Evolutionary conservation across 2,888 invertebrate species (phyloP), one percentile per base, ranked within the genome.

Genomic region (Pseudococcus jackbeardsleyi): DNA sequence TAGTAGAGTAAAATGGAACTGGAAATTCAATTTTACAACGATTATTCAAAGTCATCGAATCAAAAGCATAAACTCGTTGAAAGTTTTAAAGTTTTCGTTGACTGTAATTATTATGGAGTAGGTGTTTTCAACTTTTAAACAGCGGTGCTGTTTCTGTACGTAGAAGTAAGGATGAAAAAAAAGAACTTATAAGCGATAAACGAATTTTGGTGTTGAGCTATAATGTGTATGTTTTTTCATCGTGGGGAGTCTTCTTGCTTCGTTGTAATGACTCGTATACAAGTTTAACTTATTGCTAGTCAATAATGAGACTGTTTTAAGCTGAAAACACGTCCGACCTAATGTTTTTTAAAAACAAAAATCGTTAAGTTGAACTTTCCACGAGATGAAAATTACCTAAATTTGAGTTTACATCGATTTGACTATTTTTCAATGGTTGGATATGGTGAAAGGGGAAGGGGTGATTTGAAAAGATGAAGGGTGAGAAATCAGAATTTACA

Each of bases 1-100:
- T 22, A 50, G 1, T 50, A 15, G 6, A 12, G 4, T 22, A 19
- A 11, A 64, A 64, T 22, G 15, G 64, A 22, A 64, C 22, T 6
- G 9, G 12, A 64, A 64, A 64, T 64, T 64, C 64, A 22, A 64
- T 64, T 64, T 64, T 64, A 22, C 9, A 64, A 64, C 64, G 64
- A 64, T 64, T 64, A 64, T 64, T 64, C 64, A 64, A 64, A 64
- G 64, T 19, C 64, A 64, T 64, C 19, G 22, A 19, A 64, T 64
- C 64, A 64, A 19, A 64, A 64, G 19, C 26, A 33, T 64, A 64
- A 64, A 64, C 64, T 64, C 64, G 64, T 19, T 11, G 9, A 64
- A 64, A 64, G 64, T 64, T 64, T 19, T 22, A 9, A 22, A 64
- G 64, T 64, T 64, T 64, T 64, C 64, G 19, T 64, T 64, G 11